Percentiles rank a stretch among this genome's conserved stretches.
These are phyloP conservation scores for Rotaria sp. DNA, from an alignment of 2,888 invertebrate genomes.

Conservation along the genomic window DNA sequence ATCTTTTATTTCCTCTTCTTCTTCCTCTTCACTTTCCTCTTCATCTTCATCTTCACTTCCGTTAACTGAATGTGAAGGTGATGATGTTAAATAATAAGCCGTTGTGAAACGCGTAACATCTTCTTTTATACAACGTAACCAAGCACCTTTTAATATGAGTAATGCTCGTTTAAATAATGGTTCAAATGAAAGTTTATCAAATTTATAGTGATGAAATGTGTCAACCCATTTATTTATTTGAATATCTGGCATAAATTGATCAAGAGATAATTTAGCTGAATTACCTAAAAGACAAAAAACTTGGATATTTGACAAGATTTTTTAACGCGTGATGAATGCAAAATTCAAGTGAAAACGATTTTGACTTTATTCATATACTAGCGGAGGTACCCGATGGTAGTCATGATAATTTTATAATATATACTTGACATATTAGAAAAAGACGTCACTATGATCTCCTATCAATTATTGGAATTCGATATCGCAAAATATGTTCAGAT, in stretches of 20 bases:
- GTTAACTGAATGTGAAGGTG: background rate
- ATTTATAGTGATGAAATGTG: background rate
- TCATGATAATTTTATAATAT: no score
- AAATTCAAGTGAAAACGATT: no score
- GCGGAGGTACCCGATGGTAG: no score
- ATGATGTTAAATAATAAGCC: background rate
- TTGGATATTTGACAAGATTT: no score
- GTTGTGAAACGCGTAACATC: conserved; percentile 32
- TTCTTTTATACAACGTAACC: conserved; percentile 37
- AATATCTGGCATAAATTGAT: conserved; percentile 16
- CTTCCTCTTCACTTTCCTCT: background rate
- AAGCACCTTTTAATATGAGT: conserved; percentile 31
- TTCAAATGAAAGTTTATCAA: conserved; percentile 36
- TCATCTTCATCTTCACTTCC: background rate
- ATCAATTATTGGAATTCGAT: no score
- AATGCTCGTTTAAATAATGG: conserved; percentile 37
- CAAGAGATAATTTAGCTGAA: conserved; percentile 4
- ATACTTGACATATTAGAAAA: no score
- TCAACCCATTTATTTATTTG: background rate
- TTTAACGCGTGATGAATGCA: no score
- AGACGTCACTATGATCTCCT: no score
- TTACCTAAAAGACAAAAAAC: background rate
- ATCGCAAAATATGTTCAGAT: no score
- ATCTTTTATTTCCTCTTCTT: background rate
- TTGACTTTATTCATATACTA: no score